Conservation (phyloP, 2,888 invertebrate species). For the Ashinkailepas kermadecensis region DNA sequence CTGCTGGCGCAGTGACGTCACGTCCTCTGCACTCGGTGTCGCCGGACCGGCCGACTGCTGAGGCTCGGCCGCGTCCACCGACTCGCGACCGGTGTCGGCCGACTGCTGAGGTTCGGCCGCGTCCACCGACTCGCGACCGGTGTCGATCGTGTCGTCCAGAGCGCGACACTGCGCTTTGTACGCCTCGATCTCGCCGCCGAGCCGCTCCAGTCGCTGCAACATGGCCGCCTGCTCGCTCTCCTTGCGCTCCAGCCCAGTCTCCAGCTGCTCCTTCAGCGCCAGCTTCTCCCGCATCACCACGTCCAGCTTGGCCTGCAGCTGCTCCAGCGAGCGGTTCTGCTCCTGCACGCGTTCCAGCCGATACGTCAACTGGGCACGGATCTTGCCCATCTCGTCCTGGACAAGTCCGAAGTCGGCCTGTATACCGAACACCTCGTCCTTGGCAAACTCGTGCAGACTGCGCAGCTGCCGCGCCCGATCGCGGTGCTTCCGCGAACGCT, state of each 20-base stretch:
- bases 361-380: neutral
- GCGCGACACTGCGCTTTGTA: neutral
- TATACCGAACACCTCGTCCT: neutral
- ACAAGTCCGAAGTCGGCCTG: slow-evolving; percentile 15
- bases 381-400: neutral
- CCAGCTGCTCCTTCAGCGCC: neutral
- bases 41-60: neutral
- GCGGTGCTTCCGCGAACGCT: neutral
- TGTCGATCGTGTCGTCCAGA: neutral
- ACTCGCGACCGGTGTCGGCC: neutral
- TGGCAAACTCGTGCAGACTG: neutral
- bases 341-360: neutral
- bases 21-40: neutral
- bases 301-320: slow-evolving; percentile 7
- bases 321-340: neutral
- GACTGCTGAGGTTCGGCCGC: neutral
- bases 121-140: neutral
- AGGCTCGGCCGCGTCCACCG: neutral
- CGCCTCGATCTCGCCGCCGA: neutral
- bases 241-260: neutral
- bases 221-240: neutral
- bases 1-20: neutral
- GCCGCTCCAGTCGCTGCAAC: neutral
- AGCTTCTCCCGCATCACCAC: neutral
- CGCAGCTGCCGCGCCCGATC: neutral